phyloP scores from a whole-genome alignment of 2,113 vertebrate species.

The Silurus asotus region DNA sequence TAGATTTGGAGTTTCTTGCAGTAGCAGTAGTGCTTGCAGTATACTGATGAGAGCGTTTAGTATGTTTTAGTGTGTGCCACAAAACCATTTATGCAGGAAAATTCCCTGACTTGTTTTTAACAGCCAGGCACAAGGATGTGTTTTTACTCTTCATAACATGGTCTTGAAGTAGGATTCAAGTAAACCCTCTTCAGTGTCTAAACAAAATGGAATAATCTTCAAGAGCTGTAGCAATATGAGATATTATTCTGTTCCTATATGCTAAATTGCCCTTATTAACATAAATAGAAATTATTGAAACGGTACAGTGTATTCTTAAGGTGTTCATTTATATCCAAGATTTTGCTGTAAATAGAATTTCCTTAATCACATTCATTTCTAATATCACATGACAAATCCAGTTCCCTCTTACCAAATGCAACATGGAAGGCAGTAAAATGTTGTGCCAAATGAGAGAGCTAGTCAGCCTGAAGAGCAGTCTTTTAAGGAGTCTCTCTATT shows the following conservation, averaged over 20 bases:
- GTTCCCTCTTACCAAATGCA: neutral
- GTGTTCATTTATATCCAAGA: neutral
- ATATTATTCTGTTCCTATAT: neutral
- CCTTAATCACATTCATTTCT: neutral
- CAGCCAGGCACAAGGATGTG: neutral
- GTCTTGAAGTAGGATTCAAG: neutral
- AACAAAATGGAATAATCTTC: neutral
- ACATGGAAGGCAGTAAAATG: conserved; percentile 11
- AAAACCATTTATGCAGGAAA: conserved; percentile 42
- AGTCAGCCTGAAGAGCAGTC: neutral
- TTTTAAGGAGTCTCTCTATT: neutral
- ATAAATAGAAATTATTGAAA: neutral
- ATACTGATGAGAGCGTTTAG: neutral
- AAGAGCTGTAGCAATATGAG: neutral
- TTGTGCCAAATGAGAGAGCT: neutral
- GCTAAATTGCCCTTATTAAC: neutral
- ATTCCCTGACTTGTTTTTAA: conserved; percentile 63
- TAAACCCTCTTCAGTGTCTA: neutral
- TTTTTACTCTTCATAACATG: neutral
- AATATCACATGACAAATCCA: conserved; percentile 9
- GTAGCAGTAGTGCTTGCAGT: neutral
- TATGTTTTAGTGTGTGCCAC: conserved; percentile 1
- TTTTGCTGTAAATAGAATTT: neutral
- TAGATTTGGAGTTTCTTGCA: neutral
- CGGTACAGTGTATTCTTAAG: neutral